Percentiles rank a stretch among this genome's conserved stretches.
Evolutionary conservation across 2,888 invertebrate species (phyloP).

Genomic region (Phorcus lineatus): DNA sequence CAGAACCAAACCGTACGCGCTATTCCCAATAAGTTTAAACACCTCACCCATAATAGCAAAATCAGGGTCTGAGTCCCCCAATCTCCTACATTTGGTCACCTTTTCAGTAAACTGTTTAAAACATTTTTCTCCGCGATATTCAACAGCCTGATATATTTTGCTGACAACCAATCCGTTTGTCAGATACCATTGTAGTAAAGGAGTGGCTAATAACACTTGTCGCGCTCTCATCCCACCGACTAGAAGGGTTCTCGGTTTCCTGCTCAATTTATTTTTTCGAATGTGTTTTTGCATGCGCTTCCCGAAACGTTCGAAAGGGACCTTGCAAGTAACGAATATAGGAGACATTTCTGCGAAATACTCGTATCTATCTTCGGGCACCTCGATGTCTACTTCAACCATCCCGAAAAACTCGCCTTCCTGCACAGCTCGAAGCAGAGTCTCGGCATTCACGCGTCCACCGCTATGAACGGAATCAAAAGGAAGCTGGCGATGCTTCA

Average conservation of each 20-base stretch:
- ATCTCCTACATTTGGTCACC: background rate
- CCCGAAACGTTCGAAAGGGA: background rate
- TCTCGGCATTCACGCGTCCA: background rate
- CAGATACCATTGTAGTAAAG: background rate
- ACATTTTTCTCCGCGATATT: background rate
- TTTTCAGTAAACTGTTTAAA: background rate
- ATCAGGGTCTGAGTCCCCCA: conserved; percentile 11
- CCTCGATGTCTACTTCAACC: conserved; percentile 16
- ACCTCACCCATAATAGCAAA: background rate
- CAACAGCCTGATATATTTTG: background rate
- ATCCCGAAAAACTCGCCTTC: background rate
- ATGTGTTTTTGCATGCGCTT: background rate
- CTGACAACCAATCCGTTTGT: background rate
- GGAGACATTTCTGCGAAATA: conserved; percentile 10
- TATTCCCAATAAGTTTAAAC: background rate
- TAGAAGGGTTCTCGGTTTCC: background rate
- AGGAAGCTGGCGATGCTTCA: background rate
- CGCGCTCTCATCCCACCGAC: background rate
- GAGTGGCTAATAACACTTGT: background rate
- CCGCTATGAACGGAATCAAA: background rate
- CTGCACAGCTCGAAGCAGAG: background rate
- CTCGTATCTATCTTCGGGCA: background rate
- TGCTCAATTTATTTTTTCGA: background rate
- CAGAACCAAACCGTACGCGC: background rate
- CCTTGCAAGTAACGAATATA: background rate